A percentile compares a stretch with the other conserved stretches of the same genome.
Evolutionary conservation across 1,140 invertebrate species (phyloP).

Genomic region (Hyles vespertilio): DNA sequence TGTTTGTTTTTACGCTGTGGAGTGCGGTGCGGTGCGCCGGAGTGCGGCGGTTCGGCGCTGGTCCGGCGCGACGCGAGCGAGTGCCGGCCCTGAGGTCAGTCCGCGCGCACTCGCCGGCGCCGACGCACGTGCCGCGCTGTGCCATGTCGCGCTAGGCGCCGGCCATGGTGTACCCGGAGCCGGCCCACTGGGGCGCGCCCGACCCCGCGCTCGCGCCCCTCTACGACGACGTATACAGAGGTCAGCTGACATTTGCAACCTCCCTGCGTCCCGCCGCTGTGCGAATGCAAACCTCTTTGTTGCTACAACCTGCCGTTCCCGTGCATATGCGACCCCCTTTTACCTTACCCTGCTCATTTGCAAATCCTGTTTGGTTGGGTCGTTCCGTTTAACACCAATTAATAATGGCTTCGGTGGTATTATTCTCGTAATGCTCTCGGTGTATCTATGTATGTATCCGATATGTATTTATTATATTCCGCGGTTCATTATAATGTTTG

Average conservation of each 20-base stretch:
- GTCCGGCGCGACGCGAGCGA: conserved; percentile 13
- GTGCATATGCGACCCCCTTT: conserved; percentile 1
- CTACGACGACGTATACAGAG: conserved; percentile 73
- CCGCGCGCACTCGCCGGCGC: conserved; percentile 59
- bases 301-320: conserved; percentile 7
- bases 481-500: no score
- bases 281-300: conserved; percentile 54
- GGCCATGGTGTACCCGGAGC: conserved; percentile 67
- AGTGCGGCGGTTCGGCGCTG: conserved; percentile 10
- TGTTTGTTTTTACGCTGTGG: conserved; percentile 12
- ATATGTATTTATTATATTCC: no score
- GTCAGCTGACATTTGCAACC: conserved; percentile 58
- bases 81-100: conserved; percentile 31
- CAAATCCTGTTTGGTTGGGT: no score
- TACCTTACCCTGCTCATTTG: not conserved
- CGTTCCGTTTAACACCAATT: no score
- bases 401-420: no score
- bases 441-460: no score
- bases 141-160: conserved; percentile 47
- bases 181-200: conserved; percentile 68
- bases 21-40: not conserved
- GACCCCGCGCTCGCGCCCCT: conserved; percentile 66
- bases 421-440: no score
- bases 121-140: conserved; percentile 49
- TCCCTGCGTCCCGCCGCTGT: conserved; percentile 9